A percentile compares a stretch with the other conserved stretches of the same genome.
phyloP scores from a whole-genome alignment of 2,113 vertebrate species.

The Spheniscus mendiculus region DNA sequence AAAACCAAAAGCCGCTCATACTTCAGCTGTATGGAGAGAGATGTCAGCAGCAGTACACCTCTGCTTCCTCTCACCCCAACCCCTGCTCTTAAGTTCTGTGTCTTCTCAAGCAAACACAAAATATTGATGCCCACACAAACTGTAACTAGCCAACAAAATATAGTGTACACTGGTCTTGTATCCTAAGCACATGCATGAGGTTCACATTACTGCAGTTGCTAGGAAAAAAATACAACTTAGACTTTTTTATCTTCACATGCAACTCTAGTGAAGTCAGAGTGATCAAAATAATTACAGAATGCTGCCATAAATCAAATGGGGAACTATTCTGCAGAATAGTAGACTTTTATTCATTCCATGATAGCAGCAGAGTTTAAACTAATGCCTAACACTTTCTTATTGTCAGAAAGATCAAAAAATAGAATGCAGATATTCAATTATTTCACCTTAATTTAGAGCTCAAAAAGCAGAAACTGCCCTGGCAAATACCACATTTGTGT shows the following conservation, averaged over 20 bases:
- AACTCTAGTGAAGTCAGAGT: slow-evolving; percentile 16
- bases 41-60: neutral
- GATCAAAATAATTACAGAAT: slow-evolving; percentile 44
- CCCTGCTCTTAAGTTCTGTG: neutral
- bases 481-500: neutral
- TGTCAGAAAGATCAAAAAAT: neutral
- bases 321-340: neutral
- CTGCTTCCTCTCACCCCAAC: slow-evolving; percentile 2
- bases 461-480: neutral
- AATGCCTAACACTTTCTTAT: neutral
- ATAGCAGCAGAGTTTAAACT: neutral
- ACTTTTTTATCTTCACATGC: slow-evolving; percentile 9
- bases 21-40: neutral
- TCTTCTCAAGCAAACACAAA: neutral
- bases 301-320: neutral
- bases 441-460: neutral
- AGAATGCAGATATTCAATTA: neutral
- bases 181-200: neutral
- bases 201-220: slow-evolving; percentile 44
- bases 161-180: fast-evolving
- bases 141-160: neutral
- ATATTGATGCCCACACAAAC: neutral
- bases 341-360: neutral
- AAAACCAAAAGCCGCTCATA: neutral
- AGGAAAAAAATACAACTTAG: slow-evolving; percentile 3